Conservation (phyloP, 2,113 vertebrate species). For the Herpetotheres cachinnans region DNA sequence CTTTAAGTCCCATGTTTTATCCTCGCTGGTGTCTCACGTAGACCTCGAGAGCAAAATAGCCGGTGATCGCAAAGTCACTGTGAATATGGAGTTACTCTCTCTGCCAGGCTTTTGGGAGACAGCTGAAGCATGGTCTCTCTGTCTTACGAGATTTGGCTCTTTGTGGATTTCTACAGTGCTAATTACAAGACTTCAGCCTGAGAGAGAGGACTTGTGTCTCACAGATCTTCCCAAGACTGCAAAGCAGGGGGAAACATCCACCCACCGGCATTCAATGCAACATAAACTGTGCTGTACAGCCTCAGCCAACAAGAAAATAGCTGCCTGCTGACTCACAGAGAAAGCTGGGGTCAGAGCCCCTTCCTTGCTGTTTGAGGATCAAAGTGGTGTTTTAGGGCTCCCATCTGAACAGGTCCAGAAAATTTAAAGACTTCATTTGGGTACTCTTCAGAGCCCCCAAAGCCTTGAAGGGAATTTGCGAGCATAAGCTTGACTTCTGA, state of each 20-base stretch:
- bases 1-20: neutral
- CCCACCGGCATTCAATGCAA: neutral
- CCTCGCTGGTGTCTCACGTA: neutral
- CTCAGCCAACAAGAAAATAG: neutral
- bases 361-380: neutral
- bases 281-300: neutral
- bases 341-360: neutral
- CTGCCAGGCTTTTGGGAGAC: conserved; percentile 26
- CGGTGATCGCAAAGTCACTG: neutral
- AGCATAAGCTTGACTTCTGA: neutral
- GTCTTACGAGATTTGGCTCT: conserved; percentile 53
- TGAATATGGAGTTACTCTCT: neutral
- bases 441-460: neutral
- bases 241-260: neutral
- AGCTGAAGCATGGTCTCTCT: conserved; percentile 59
- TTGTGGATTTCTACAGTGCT: conserved; percentile 38
- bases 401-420: neutral
- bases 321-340: neutral
- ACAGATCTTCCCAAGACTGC: conserved; percentile 31
- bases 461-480: neutral
- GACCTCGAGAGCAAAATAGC: neutral
- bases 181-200: conserved; percentile 53
- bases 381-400: neutral
- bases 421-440: neutral
- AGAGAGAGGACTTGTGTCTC: conserved; percentile 56